Base-by-base conservation (phyloP, 2,888 invertebrate genomes). In the Oligia strigilis region DNA sequence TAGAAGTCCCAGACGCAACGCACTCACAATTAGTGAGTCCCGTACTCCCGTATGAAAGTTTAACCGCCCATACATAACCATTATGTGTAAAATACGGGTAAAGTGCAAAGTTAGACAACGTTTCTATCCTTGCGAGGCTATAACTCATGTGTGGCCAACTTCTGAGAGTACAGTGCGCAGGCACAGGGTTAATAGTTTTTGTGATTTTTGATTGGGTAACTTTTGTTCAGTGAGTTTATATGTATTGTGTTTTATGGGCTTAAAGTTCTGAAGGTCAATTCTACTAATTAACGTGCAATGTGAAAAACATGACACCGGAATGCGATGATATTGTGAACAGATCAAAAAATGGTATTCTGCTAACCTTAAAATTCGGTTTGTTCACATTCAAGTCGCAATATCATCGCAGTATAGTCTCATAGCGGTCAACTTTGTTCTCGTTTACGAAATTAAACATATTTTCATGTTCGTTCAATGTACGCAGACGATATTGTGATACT, bases 21-120 rank as follows among this genome's bases (percentile, higher is more conserved):
- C 95, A 95, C 95, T 96, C 93, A 88, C 96, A 96, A 96, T 96
- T 96, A 96, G 92, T 87, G 91, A 94, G 94, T 94, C 91, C 91
- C 89, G 89, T 91, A 91, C 90, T 94, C 91, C 91, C 89, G 89
- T 91, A 91, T 90, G 91, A 90, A 94, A 96, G 95, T 96, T 96
- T 92, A 92, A 94, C 95, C 94, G 89, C 94, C 89, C 95, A 93
- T 96, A 96, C 93, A 95, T 96, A 96, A 94, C 95, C 95, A 95
- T 97, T 97, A 94, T 91, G 94, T 95, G 95, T 95, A 95, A 97
- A 95, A 97, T 97, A 96, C 96, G 96, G 91, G 94, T 92, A 93
- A 97, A 97, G 97, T 96, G 97, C 93, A 95, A 96, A 97, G 97
- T 97, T 97, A 95, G 96, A 95, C 96, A 93, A 92, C 91, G 93